Conservation (phyloP, 2,113 vertebrate species). For the Penelope pileata region DNA sequence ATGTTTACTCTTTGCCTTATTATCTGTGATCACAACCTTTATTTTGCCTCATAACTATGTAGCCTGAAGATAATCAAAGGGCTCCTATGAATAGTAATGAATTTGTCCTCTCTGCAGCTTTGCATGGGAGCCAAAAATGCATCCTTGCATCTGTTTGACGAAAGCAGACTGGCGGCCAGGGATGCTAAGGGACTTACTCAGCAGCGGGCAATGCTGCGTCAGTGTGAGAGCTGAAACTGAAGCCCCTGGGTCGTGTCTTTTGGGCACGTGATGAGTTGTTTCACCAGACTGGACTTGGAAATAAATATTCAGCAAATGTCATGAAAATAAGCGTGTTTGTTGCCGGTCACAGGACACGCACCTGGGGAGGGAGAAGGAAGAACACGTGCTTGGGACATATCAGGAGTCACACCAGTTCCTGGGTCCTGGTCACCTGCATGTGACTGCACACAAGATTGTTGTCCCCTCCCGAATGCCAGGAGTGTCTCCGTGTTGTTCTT, state of each 20-base stretch:
- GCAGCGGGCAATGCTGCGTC: neutral
- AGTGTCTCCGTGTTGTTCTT: neutral
- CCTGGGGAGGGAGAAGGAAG: neutral
- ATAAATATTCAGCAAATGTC: neutral
- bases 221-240: neutral
- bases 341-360: accelerated
- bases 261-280: neutral
- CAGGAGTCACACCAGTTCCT: accelerated
- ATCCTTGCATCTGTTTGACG: neutral
- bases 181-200: conserved; percentile 30
- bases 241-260: neutral
- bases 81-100: conserved; percentile 6
- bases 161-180: accelerated
- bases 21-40: conserved; percentile 26
- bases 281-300: neutral
- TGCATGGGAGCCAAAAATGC: neutral
- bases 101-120: conserved; percentile 14
- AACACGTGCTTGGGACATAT: neutral
- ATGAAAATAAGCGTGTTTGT: neutral
- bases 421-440: accelerated
- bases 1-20: conserved; percentile 46
- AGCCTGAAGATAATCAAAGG: conserved; percentile 63
- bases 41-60: neutral
- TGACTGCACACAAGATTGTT: neutral
- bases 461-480: neutral